Evolutionary conservation across 2,888 invertebrate genomes (phyloP), one percentile per base, ranked within the genome.

Genomic region (Drosophila meridiana): DNA sequence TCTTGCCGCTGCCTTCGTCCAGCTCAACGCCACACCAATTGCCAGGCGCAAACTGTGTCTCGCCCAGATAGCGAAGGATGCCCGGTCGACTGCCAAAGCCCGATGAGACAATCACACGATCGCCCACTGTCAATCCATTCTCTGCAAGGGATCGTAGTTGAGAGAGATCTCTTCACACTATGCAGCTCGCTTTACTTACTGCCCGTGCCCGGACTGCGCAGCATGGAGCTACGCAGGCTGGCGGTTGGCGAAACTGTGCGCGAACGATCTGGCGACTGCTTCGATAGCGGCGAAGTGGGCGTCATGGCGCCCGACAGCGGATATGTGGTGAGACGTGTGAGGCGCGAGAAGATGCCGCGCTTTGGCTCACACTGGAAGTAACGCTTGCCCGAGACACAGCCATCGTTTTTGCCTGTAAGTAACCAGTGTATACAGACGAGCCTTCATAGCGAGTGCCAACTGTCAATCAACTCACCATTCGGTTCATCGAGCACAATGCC

Each of bases 21-120:
- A 99, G 94, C 93, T 99, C 98, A 28, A 99, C 96, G 32, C 99
- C 99, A 74, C 97, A 98, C 99, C 99, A 99, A 83, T 98, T 96
- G 42, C 99, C 99, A 42, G 96, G 93, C 1, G 99, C 98, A 93
- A 99, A 99, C 89, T 98, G 97, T 40, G 99, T 97, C 59, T 94
- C 94, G 34, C 99, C 99, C 78, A 98, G 95, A 92, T 95, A 99
- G 81, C 96, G 95, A 61, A 99, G 94, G 45, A 96, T 95, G 61
- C 99, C 99, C 14, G 97, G 95, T 93, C 98, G 98, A 87, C 97
- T 97, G 71, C 98, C 98, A 87, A 96, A 96, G 81, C 96, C 96
- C 89, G 96, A 96, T 63, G 95, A 97, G 32, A 98, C 97, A 87
- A 98, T 98, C 30, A 99, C 98, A 42, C 98, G 95, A 92, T 99